Conservation (phyloP, 1,140 invertebrate genomes). For the Neelides sp. region DNA sequence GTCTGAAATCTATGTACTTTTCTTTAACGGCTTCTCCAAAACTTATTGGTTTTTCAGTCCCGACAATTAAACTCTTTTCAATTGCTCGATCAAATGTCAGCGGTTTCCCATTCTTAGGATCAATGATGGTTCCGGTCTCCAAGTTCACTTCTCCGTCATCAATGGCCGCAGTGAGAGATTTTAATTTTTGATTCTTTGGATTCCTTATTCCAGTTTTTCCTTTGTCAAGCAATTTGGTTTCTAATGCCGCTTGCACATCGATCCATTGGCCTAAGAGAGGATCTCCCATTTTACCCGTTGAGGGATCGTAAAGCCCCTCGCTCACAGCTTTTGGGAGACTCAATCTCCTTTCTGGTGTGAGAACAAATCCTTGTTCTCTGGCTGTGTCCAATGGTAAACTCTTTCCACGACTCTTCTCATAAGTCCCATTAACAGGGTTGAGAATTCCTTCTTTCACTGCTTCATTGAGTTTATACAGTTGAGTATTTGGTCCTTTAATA, state of each 20-base stretch:
- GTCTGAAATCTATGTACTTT: slow-evolving; percentile 37
- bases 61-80: slow-evolving; percentile 57
- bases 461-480: slow-evolving; percentile 57
- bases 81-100: slow-evolving; percentile 57
- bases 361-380: slow-evolving; percentile 55
- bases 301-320: slow-evolving; percentile 58
- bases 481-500: slow-evolving; percentile 55
- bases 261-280: slow-evolving; percentile 54
- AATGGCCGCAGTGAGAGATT: slow-evolving; percentile 58
- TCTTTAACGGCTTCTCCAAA: slow-evolving; percentile 45
- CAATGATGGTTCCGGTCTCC: slow-evolving; percentile 57
- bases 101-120: slow-evolving; percentile 58
- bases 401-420: slow-evolving; percentile 47
- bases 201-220: slow-evolving; percentile 64
- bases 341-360: slow-evolving; percentile 54
- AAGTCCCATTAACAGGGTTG: slow-evolving; percentile 55
- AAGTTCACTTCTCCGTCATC: slow-evolving; percentile 66
- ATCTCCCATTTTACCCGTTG: slow-evolving; percentile 66
- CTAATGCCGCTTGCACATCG: slow-evolving; percentile 56
- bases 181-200: slow-evolving; percentile 53
- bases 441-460: slow-evolving; percentile 61
- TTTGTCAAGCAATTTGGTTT: slow-evolving; percentile 57
- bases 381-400: slow-evolving; percentile 55
- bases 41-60: slow-evolving; percentile 53
- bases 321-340: slow-evolving; percentile 63